Base-by-base conservation (phyloP, 2,888 invertebrate genomes). In the Lagria hirta region DNA sequence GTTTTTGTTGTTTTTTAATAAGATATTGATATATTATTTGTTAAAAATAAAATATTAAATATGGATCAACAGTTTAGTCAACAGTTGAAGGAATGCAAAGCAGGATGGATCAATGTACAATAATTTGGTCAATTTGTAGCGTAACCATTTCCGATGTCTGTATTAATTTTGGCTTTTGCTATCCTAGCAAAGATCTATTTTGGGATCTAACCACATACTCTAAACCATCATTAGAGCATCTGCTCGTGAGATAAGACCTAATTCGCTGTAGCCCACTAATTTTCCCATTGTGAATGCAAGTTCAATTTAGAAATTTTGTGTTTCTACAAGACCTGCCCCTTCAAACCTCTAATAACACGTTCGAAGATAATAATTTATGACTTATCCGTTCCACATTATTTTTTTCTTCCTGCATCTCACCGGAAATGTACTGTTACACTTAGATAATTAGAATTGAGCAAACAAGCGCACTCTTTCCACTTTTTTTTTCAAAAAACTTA, bases 221-320 rank as follows among this genome's bases (percentile, higher is more conserved):
- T 13, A 21, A 21, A 10, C 21, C 18, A 11, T 36, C 4, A 29
- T 37, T 32, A 10, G 24, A 24, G 27, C 30, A 30, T 32, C 30
- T 40, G 22, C 28, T 12, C 7, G 7, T 10, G 4, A 34, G 27
- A 26, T 26, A 15, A 38, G 12, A 4, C 29, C 26, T 41, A 34
- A 33, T 34, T 33, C 28, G 33, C 15, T 14, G 4, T 12, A 35
- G 36, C 57, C 55, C 48, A 53, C 50, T 54, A 55, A 57, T 57
- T 58, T 55, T 51, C 51, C 51, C 49, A 54, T 55, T 58, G 47
- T 43, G 49, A 54, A 54, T 55, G 52, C 54, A 51, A 43, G 41
- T 41, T 51, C 55, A 55, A 56, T 55, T 54, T 58, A 38, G 44
- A 41, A 49, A 52, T 46, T 45, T 35, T 17, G 21, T 38, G 7